Evolutionary conservation across 2,797 vertebrate species (phyloP), one percentile per base, ranked within the genome.

Genomic region (Babyrousa celebensis): DNA sequence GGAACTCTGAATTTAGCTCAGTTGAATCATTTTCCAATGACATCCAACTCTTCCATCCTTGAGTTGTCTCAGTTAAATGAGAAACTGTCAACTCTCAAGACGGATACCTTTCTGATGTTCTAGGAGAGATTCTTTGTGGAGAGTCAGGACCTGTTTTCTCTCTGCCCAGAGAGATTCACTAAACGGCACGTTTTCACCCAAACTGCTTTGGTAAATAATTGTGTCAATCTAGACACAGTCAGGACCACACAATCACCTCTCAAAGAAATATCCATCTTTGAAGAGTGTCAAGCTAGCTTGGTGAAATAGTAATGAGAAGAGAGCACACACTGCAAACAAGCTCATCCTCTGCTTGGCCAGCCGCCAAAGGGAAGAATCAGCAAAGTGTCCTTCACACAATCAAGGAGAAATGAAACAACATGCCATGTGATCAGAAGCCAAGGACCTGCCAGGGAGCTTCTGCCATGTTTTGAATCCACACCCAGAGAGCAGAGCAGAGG

Each of bases 381-480:
- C 27, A 36, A 9, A 56, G 27, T 27, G 23, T 52, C 7, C 25
- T 56, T 29, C 23, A 43, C 3, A 1, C 23, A 10, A 20, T 21
- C 40, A 54, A 67, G 32, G 52, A 9, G 23, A 77, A 12, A 36
- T 11, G 74, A 7, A 4, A n/a, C 4, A 25, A 36, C 3, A 4
- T 11, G 1, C 12, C 3, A 0, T 0, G 4, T 9, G 7, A 20
- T 10, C 6, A 1, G 0, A 40, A 74, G 17, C 14, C 4, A 40
- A 11, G 4, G 77, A 20, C 2, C 29, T 32, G 29, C 54, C 14
- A 0, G 20, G 15, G 16, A 6, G 23, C 62, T 65, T 23, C 52
- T 52, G 6, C 11, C 32, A 27, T 0, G 0, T 60, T 65, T 27
- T 0, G 25, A 32, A n/a, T 43, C 10, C 7, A 2, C 21, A 25